Base-by-base conservation (phyloP, 2,888 invertebrate species). In the Drosophila barbarae region DNA sequence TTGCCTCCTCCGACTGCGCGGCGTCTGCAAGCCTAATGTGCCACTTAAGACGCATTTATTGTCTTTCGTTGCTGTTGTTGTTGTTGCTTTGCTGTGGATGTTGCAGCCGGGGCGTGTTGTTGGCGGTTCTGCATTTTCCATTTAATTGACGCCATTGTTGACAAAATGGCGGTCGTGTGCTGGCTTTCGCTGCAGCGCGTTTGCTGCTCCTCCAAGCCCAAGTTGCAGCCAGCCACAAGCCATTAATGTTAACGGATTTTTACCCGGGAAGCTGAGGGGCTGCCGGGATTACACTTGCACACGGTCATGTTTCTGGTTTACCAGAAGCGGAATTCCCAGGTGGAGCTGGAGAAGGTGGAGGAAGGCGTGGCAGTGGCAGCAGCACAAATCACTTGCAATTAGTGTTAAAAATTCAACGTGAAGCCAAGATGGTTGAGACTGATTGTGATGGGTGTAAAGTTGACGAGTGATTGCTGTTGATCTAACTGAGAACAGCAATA, bases 141-240 rank as follows among this genome's bases (percentile, higher is more conserved):
- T 80, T 84, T 80, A 80, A 80, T 80, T 84, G 79, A 82, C 76
- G 79, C 74, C 84, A 84, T 80, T 80, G 79, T 80, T 80, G 84
- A 80, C 84, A 80, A 84, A 80, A 80, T 80, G 84, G 74, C 76
- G 84, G 79, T 72, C 66, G 78, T 70, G 66, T 60, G 61, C 51
- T 71, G 69, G 50, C 60, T 60, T 68, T 55, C 50, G 64, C 55
- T 69, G 65, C 70, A 60, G 4, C 55, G 21, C 46, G 30, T 15
- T 15, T 18, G 12, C 23, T 13, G 30, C 46, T 46, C 18, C 41
- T 30, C 21, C 41, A 35, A 30, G 32, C 58, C 69, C 36, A 42
- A 56, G 54, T 57, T 55, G 44, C 54, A 47, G 8, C 38, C 63
- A 65, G 73, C 72, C 72, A 60, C 74, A 70, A 66, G 70, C 75